Evolutionary conservation across 2,888 invertebrate genomes (phyloP).

Genomic region (Aleiodes alternator): DNA sequence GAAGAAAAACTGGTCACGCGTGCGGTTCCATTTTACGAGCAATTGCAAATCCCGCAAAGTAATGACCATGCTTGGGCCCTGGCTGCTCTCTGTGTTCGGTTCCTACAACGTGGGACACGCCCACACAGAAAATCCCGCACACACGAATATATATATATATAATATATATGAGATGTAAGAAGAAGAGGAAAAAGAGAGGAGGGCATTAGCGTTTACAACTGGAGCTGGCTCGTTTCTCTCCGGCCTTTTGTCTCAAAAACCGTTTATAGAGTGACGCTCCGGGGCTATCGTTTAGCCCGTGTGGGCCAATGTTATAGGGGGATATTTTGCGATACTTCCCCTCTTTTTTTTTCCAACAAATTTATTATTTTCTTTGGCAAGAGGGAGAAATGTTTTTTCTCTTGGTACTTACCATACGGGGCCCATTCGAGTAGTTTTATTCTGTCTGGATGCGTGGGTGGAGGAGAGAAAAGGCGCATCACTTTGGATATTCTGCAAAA

Average conservation of each 20-base stretch:
- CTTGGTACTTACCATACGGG: constrained; percentile 67
- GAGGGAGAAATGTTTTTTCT: constrained; percentile 59
- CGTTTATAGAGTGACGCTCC: constrained; percentile 56
- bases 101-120: constrained; percentile 60
- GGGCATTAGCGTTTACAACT: constrained; percentile 40
- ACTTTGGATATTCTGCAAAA: constrained; percentile 43
- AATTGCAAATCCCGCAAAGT: constrained; percentile 66
- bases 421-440: constrained; percentile 71
- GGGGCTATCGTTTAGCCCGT: constrained; percentile 52
- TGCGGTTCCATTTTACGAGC: constrained; percentile 58
- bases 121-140: constrained; percentile 64
- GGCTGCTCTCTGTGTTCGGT: constrained; percentile 20
- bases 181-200: constrained; percentile 42
- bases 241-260: constrained; percentile 31
- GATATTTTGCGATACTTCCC: constrained; percentile 46
- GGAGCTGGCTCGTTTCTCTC: constrained; percentile 50
- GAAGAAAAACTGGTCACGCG: constrained; percentile 52
- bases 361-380: constrained; percentile 46
- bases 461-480: constrained; percentile 62
- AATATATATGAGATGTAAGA: constrained; percentile 63
- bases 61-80: constrained; percentile 62
- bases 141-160: constrained; percentile 66
- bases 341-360: constrained; percentile 2
- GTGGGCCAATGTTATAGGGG: constrained; percentile 43
- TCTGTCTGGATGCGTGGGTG: constrained; percentile 72